A percentile compares a stretch with the other conserved stretches of the same genome.
phyloP scores from a whole-genome alignment of 2,888 invertebrate species.

The Drosophila falleni region DNA sequence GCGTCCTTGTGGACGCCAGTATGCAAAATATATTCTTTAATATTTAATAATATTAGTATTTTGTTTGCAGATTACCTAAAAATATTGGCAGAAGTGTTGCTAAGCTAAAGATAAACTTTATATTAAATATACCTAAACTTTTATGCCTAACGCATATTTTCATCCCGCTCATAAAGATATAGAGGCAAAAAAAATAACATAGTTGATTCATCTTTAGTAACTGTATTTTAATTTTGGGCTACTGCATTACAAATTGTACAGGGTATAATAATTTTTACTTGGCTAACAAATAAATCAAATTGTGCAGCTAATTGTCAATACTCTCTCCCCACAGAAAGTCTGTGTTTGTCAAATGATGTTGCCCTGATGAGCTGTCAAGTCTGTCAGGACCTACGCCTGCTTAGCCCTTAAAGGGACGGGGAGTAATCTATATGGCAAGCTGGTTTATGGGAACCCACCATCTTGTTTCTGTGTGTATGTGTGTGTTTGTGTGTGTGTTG shows the following conservation, averaged over 20 bases:
- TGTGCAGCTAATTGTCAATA: slow-evolving; percentile 14
- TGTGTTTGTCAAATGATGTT: slow-evolving; percentile 9
- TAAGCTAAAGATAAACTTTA: too few species aligned
- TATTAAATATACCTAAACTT: too few species aligned
- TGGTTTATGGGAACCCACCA: slow-evolving; percentile 9
- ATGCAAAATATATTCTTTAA: too few species aligned
- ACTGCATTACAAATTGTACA: background rate
- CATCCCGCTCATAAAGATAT: too few species aligned
- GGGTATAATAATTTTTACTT: background rate
- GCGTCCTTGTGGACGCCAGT: too few species aligned
- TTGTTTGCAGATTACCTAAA: too few species aligned
- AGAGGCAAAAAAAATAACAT: too few species aligned
- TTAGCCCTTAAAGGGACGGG: background rate
- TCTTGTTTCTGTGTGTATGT: slow-evolving; percentile 11
- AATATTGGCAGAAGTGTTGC: too few species aligned
- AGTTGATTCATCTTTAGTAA: too few species aligned
- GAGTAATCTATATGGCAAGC: background rate
- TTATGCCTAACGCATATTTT: too few species aligned
- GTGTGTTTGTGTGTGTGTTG: slow-evolving; percentile 11
- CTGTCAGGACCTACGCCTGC: background rate
- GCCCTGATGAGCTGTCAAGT: slow-evolving; percentile 20
- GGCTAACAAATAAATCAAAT: slow-evolving; percentile 5
- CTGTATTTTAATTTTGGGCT: background rate
- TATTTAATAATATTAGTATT: too few species aligned
- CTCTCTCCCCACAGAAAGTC: slow-evolving; percentile 1